Conservation (phyloP, 2,888 invertebrate genomes). For the Drosophila pseudotakahashii region DNA sequence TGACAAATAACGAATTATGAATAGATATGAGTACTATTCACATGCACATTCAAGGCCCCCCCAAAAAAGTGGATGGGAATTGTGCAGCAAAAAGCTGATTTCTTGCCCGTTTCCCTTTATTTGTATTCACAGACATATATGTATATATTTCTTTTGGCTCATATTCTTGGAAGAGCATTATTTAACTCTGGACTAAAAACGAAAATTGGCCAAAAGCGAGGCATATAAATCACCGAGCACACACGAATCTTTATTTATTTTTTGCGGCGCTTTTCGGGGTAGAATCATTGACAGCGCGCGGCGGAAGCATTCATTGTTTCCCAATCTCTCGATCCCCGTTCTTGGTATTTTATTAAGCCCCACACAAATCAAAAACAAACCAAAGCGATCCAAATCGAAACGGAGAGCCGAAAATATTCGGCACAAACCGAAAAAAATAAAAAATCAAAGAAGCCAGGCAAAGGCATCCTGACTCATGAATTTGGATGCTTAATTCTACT, state of each 20-base stretch:
- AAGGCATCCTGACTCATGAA: constrained; percentile 74
- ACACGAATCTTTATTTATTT: constrained; percentile 49
- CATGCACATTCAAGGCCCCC: constrained; percentile 74
- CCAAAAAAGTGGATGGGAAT: constrained; percentile 41
- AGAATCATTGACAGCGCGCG: constrained; percentile 78
- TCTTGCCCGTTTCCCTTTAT: constrained; percentile 18
- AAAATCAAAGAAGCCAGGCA: constrained; percentile 1
- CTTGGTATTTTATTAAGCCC: constrained; percentile 81
- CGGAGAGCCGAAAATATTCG: constrained; percentile 54
- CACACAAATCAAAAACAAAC: constrained; percentile 73
- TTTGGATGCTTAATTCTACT: constrained; percentile 79
- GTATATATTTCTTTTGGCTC: constrained; percentile 25
- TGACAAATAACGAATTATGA: constrained; percentile 73
- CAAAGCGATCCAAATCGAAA: constrained; percentile 16
- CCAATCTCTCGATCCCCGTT: constrained; percentile 70
- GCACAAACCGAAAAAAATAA: neutral
- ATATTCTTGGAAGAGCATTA: constrained; percentile 77
- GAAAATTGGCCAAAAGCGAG: constrained; percentile 80
- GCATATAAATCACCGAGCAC: constrained; percentile 72
- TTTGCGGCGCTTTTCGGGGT: constrained; percentile 58
- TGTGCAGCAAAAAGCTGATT: constrained; percentile 52
- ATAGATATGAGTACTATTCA: constrained; percentile 49
- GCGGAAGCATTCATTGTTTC: constrained; percentile 80
- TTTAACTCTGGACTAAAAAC: constrained; percentile 77
- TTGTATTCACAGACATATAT: constrained; percentile 9